A percentile compares a stretch with the other conserved stretches of the same genome.
Conservation (phyloP, 2,113 vertebrate genomes). For the Scalopus aquaticus region DNA sequence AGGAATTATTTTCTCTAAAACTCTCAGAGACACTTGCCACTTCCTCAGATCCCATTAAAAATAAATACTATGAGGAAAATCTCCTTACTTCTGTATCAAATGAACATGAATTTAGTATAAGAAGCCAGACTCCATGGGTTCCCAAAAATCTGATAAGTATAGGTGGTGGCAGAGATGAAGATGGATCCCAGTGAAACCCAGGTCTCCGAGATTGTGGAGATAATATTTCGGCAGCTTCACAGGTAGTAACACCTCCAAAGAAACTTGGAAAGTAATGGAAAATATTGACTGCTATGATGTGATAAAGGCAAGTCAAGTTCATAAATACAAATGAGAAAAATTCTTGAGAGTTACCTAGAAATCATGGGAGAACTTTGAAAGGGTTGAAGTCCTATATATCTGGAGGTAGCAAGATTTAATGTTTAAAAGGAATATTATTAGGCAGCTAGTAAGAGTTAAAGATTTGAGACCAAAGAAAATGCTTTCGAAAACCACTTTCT, state of each 20-base stretch:
- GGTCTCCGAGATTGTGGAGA: not conserved
- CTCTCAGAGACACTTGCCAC: no score
- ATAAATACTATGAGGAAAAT: not conserved
- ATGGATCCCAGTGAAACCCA: not conserved
- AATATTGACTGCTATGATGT: not conserved
- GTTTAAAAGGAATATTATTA: not conserved
- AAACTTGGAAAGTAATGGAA: not conserved
- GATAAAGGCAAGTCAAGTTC: not conserved
- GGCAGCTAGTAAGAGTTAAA: not conserved
- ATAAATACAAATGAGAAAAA: not conserved
- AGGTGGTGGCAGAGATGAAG: not conserved
- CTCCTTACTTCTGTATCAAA: not conserved
- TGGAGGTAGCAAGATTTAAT: not conserved
- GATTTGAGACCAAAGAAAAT: not conserved
- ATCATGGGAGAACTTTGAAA: not conserved
- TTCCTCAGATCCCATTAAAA: not conserved
- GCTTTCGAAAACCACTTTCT: not conserved
- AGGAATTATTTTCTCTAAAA: not conserved
- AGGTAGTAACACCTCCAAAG: not conserved
- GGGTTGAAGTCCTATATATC: not conserved
- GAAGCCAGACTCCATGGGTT: not conserved
- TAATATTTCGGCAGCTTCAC: not conserved
- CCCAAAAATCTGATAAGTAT: no score
- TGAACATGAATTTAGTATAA: not conserved
- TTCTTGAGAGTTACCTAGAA: not conserved